Conservation (phyloP, 2,797 vertebrate species). For the Sebastes goodei region DNA sequence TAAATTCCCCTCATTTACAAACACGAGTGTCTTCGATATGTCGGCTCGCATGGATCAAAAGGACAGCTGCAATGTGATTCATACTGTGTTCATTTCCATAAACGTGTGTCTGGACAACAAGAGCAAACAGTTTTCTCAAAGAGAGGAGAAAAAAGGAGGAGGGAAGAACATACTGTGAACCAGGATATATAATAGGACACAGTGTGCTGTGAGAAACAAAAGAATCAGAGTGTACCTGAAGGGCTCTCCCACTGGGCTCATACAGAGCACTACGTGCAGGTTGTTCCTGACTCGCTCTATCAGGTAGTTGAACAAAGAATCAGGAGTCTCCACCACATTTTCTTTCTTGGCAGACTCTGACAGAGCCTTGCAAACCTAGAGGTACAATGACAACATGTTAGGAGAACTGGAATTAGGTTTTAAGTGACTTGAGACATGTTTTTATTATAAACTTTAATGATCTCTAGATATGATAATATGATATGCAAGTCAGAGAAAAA, state of each 20-base stretch:
- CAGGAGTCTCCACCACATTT: slow-evolving; percentile 82
- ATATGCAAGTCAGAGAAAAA: neutral
- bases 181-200: neutral
- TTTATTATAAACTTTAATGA: neutral
- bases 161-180: neutral
- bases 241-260: slow-evolving; percentile 90
- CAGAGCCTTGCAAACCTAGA: slow-evolving; percentile 84
- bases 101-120: neutral
- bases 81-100: neutral
- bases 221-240: slow-evolving; percentile 84
- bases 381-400: neutral
- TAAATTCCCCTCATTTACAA: too few species aligned
- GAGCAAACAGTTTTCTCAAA: neutral
- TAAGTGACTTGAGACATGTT: neutral
- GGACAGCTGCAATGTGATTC: neutral
- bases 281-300: slow-evolving; percentile 90
- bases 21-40: neutral
- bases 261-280: slow-evolving; percentile 89
- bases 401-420: neutral
- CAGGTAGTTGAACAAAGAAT: slow-evolving; percentile 87
- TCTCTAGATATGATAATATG: too few species aligned
- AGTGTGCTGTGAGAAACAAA: neutral
- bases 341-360: slow-evolving; percentile 83
- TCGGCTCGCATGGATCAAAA: neutral
- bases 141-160: neutral